phyloP scores from a whole-genome alignment of 2,888 invertebrate species.

The Drosophila limbata region DNA sequence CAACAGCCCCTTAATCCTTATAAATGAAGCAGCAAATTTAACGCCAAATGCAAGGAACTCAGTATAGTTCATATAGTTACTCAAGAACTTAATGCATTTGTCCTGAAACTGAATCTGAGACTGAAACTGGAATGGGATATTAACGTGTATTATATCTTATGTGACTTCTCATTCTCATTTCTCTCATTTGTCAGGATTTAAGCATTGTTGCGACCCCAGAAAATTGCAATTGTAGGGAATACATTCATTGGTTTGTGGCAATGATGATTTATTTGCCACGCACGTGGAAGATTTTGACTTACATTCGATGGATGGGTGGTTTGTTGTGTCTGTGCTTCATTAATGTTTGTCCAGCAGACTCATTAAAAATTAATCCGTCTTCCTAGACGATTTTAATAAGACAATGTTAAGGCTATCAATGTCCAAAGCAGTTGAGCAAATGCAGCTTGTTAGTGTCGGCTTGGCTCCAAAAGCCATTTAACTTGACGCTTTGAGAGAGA shows the following conservation, averaged over 20 bases:
- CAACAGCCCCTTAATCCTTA: slow-evolving; percentile 69
- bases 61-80: slow-evolving; percentile 34
- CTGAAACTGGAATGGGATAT: slow-evolving; percentile 35
- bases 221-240: slow-evolving; percentile 75
- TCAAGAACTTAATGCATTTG: slow-evolving; percentile 71
- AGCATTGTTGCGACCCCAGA: slow-evolving; percentile 30
- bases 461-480: slow-evolving; percentile 35
- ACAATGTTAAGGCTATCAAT: slow-evolving; percentile 39
- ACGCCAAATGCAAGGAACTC: slow-evolving; percentile 64
- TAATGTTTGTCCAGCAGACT: slow-evolving; percentile 61
- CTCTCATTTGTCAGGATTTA: slow-evolving; percentile 77
- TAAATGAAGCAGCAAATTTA: slow-evolving; percentile 82
- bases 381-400: slow-evolving; percentile 55
- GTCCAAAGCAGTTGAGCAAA: slow-evolving; percentile 32
- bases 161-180: slow-evolving; percentile 49
- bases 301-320: slow-evolving; percentile 51
- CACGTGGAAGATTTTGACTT: slow-evolving; percentile 59
- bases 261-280: slow-evolving; percentile 73
- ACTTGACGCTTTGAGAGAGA: slow-evolving; percentile 1
- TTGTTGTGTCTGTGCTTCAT: slow-evolving; percentile 61
- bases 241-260: slow-evolving; percentile 41
- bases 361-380: slow-evolving; percentile 78
- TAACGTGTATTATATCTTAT: slow-evolving; percentile 72
- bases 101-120: slow-evolving; percentile 2
- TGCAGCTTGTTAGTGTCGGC: slow-evolving; percentile 69